Evolutionary conservation across 1,140 invertebrate genomes (phyloP).

Genomic region (Drosophila triauraria): DNA sequence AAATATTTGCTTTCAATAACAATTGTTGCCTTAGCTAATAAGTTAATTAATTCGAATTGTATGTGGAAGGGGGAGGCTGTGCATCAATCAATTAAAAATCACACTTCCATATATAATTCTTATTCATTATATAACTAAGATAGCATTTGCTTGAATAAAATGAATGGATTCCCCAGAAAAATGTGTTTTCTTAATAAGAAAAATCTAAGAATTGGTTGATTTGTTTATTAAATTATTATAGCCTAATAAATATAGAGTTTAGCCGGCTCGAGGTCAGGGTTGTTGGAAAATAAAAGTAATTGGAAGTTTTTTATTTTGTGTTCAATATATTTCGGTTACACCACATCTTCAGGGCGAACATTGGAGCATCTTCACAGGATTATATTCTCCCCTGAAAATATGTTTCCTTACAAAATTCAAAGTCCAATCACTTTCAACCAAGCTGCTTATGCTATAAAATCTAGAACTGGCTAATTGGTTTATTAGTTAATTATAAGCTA

Average conservation of each 20-base stretch:
- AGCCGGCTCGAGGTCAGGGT: too few relatives aligned
- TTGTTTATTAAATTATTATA: too few relatives aligned
- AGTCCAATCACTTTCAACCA: neutral
- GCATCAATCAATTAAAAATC: slow-evolving; percentile 38
- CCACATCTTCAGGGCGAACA: too few relatives aligned
- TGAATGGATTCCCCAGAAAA: neutral
- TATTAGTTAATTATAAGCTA: slow-evolving; percentile 4
- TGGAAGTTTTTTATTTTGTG: too few relatives aligned
- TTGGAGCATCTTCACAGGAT: too few relatives aligned
- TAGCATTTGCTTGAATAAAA: too few relatives aligned
- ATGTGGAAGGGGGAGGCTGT: neutral
- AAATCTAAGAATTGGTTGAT: too few relatives aligned
- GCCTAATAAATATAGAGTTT: too few relatives aligned
- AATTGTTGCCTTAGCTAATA: slow-evolving; percentile 36
- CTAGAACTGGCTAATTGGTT: neutral
- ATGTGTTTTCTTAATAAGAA: neutral
- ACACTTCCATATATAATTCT: too few relatives aligned
- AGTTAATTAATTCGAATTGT: slow-evolving; percentile 37
- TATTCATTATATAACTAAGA: neutral
- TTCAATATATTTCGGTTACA: too few relatives aligned
- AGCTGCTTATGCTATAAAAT: neutral
- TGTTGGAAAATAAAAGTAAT: too few relatives aligned
- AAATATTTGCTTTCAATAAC: slow-evolving; percentile 39
- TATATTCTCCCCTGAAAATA: neutral
- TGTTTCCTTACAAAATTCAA: neutral